Base-by-base conservation (phyloP, 1,140 invertebrate species). In the Oncopodura yosiiana region DNA sequence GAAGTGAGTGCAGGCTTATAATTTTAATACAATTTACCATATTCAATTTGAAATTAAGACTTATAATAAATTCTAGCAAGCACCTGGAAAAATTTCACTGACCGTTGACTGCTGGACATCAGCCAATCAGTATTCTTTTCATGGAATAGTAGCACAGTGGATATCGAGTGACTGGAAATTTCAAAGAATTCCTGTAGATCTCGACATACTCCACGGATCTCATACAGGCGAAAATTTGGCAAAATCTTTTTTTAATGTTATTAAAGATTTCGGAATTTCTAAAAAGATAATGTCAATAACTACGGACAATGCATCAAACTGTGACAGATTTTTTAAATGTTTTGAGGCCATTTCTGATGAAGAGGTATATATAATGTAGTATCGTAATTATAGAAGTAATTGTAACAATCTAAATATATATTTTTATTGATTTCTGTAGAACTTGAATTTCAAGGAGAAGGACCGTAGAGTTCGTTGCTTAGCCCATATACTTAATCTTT, bases 141-240 rank as follows among this genome's bases (percentile, higher is more conserved):
- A 41, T 6, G 38, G 38, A 8, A 19, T 41, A 41, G 18, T 41
- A 9, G 11, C 8, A 9, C 38, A 19, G 8, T 11, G 11, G 8
- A 41, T 12, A 12, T 12, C 38, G 8, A 41, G 18, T 9, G 18
- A 11, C 19, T 41, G 38, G 38, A 8, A 41, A 11, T 16, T 41
- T 16, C 8, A 14, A 19, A 14, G 8, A 8, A 6, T 41, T 11
- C 11, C 38, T 19, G 6, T 41, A 8, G 38, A 41, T 19, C 19
- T 41, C 6, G 18, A 6, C 11, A 19, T 12, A 11, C 38, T 41
- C 18, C 38, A 41, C 18, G 38, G 38, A 19, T 11, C 38, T 12
- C 38, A 41, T 16, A 41, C 38, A 6, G 38, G 38, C 38, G 38
- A 41, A 41, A 41, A 19, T 41, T 41, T 41, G 18, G 38, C 38